These are phyloP conservation scores for Aphelenchoides avenae DNA, from an alignment of 1,140 invertebrate species.

Conservation along the genomic window DNA sequence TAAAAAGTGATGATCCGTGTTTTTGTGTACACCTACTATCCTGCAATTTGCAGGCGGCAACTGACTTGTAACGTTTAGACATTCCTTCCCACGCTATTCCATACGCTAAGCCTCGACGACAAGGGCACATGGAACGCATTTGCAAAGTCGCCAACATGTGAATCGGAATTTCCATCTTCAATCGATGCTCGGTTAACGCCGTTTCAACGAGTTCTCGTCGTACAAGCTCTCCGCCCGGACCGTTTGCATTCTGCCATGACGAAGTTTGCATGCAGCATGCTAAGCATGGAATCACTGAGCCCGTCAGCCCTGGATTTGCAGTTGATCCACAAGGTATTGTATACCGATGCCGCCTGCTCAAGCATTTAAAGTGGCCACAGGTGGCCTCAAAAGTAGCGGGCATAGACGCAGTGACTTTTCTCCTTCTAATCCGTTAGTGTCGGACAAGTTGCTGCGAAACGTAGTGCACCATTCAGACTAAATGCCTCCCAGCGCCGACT, in stretches of 20 bases:
- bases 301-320: slow-evolving; percentile 67
- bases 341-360: too few species aligned
- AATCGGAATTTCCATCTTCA: slow-evolving; percentile 64
- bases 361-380: too few species aligned
- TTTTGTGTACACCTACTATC: background rate
- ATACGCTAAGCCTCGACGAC: slow-evolving; percentile 67
- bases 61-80: slow-evolving; percentile 60
- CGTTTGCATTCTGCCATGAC: slow-evolving; percentile 70
- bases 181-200: slow-evolving; percentile 66
- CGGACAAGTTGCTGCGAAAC: too few species aligned
- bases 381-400: too few species aligned
- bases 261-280: slow-evolving; percentile 69
- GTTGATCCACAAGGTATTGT: slow-evolving; percentile 64
- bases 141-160: slow-evolving; percentile 65
- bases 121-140: slow-evolving; percentile 69
- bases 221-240: slow-evolving; percentile 75
- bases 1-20: background rate
- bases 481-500: too few species aligned
- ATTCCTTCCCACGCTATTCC: slow-evolving; percentile 68
- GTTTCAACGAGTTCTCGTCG: slow-evolving; percentile 78
- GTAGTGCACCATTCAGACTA: too few species aligned
- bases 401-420: too few species aligned
- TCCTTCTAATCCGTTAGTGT: too few species aligned
- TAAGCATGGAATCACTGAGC: slow-evolving; percentile 64
- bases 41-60: background rate